Evolutionary conservation across 2,797 vertebrate species (phyloP).

Genomic region (Loris lydekkerianus): DNA sequence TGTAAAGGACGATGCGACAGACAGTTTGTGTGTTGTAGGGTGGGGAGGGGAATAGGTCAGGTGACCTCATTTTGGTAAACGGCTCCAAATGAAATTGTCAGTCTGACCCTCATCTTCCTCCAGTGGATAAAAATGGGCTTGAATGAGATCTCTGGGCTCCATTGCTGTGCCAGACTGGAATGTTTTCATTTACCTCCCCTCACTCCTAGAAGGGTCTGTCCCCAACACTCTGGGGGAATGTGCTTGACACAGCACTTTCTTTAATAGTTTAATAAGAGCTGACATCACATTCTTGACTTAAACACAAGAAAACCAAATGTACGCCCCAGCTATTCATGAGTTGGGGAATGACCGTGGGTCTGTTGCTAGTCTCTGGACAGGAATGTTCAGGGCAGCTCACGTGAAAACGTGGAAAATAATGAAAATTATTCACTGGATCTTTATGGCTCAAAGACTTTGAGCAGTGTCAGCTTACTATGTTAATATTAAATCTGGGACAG

Average conservation of each 20-base stretch:
- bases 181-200: not conserved
- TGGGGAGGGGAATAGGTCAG: fast-evolving
- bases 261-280: not conserved
- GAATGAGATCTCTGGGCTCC: not conserved
- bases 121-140: not conserved
- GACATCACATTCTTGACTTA: not conserved
- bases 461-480: constrained; percentile 66
- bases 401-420: constrained; percentile 75
- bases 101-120: not conserved
- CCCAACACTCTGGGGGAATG: not conserved
- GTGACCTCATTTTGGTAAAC: not conserved
- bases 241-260: not conserved
- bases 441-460: constrained; percentile 51
- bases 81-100: not conserved
- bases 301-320: constrained; percentile 55
- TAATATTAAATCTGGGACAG: constrained; percentile 73
- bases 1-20: not conserved
- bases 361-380: constrained; percentile 69
- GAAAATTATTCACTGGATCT: constrained; percentile 76
- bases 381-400: constrained; percentile 59
- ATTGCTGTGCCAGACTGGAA: too few relatives aligned
- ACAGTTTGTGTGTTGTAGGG: not conserved
- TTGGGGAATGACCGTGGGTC: constrained; percentile 54
- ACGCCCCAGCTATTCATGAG: constrained; percentile 69
- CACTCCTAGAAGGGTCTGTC: not conserved